A percentile compares a stretch with the other conserved stretches of the same genome.
These are phyloP conservation scores for Ctenopoma kingsleyae DNA, from an alignment of 2,797 vertebrate species.

Conservation along the genomic window DNA sequence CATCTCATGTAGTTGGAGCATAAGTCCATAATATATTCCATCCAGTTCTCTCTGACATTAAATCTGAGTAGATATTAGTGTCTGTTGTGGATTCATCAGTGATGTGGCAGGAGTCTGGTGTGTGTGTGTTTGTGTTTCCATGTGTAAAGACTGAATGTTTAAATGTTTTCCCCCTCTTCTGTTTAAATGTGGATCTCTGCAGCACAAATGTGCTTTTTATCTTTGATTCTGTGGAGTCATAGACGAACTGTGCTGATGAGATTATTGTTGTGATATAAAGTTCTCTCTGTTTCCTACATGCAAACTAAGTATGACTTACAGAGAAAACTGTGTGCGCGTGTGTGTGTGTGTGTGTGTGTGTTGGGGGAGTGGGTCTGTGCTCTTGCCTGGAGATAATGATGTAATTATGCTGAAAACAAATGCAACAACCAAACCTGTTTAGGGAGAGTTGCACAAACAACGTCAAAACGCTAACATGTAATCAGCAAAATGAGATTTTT, in stretches of 20 bases:
- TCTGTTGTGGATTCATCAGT: constrained; percentile 32
- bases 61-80: constrained; percentile 49
- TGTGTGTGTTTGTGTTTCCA: constrained; percentile 31
- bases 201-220: constrained; percentile 45
- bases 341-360: neutral
- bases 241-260: constrained; percentile 60
- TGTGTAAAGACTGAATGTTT: constrained; percentile 39
- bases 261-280: constrained; percentile 51
- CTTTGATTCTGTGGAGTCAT: constrained; percentile 58
- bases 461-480: constrained; percentile 56
- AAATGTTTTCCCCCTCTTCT: too few relatives aligned
- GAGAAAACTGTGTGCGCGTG: constrained; percentile 9
- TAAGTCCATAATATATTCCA: constrained; percentile 43
- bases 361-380: constrained; percentile 25
- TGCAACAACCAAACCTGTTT: constrained; percentile 67
- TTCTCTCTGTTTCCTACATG: constrained; percentile 52
- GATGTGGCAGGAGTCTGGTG: constrained; percentile 3
- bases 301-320: constrained; percentile 58
- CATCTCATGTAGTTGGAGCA: constrained; percentile 32
- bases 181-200: constrained; percentile 62
- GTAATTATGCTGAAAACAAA: constrained; percentile 85
- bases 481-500: constrained; percentile 22
- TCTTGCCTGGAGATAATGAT: constrained; percentile 79
- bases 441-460: constrained; percentile 62
- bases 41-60: constrained; percentile 39